Base-by-base conservation (phyloP, 2,113 vertebrate genomes). In the Odontesthes bonariensis region DNA sequence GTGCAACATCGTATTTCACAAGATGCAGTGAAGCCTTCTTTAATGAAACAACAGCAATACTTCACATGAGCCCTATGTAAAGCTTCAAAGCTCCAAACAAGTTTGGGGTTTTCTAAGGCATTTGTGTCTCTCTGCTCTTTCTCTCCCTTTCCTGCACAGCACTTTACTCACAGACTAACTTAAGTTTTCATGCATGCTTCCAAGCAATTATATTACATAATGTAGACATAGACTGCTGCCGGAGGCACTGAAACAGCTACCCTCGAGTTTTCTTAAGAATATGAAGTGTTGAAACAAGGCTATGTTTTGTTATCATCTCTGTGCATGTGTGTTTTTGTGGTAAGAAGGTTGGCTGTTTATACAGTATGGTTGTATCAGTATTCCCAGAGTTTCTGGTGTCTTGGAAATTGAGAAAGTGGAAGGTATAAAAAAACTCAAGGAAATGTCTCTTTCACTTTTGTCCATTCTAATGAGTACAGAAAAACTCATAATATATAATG, bases 1-100 rank as follows among this genome's bases (percentile, higher is more conserved):
- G 77, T 35, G 33, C 12, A 72, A 46, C 64, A 6, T 60, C 69
- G 49, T 72, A 75, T 70, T 83, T 77, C 60, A 77, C 11, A 16
- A 64, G 52, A 47, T 53, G 54, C 9, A 17, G 47, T 31, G 57
- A 72, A 9, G 54, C 64, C 62, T 14, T 54, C 38, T 79, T 66
- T 56, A 73, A 35, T 73, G 46, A 27, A 72, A 47, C 42, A 64
- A 57, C 33, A 44, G 52, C 27, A 38, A 88, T 63, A 73, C 70
- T 70, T 63, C 60, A 79, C 69, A 12, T 63, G 56, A 63, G 46
- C 46, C 46, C 16, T 19, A 49, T n/a, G 72, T 75, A 57, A 81
- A 83, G 53, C 56, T 54, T 77, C 20, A 63, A 60, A 76, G 51
- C 17, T 19, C 20, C 51, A 42, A 56, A 57, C 69, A 9, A 54